Conservation (phyloP, 2,888 invertebrate species). For the Heliconius ismenius region DNA sequence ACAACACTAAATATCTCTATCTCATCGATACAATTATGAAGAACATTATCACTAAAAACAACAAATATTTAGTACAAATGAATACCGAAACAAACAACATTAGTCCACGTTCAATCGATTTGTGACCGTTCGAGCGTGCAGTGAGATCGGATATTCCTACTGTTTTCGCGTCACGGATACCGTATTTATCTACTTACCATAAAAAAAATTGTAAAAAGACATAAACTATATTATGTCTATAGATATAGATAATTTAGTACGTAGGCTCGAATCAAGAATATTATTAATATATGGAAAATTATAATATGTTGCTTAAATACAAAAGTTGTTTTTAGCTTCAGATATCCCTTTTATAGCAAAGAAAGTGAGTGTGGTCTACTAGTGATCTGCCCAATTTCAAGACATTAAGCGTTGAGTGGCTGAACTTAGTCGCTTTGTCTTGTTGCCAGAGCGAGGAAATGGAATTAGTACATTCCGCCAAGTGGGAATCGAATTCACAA, state of each 20-base stretch:
- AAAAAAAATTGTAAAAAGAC: not conserved
- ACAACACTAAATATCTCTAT: no score
- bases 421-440: no score
- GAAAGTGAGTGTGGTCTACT: no score
- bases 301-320: no score
- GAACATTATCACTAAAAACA: not conserved
- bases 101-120: constrained; percentile 49
- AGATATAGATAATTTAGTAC: no score
- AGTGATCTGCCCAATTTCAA: not conserved
- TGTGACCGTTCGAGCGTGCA: constrained; percentile 47
- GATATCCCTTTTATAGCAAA: no score
- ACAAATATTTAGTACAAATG: constrained; percentile 23
- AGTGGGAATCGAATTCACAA: not conserved
- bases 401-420: not conserved
- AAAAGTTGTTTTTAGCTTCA: not conserved
- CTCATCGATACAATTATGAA: not conserved
- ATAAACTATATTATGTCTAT: no score
- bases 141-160: constrained; percentile 39
- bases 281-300: no score
- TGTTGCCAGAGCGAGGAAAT: not conserved
- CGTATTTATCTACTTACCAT: constrained; percentile 13
- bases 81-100: constrained; percentile 42
- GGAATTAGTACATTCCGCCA: no score
- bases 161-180: constrained; percentile 9
- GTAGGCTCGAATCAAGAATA: no score